A percentile compares a stretch with the other conserved stretches of the same genome.
These are phyloP conservation scores for Marasmarcha lunaedactyla DNA, from an alignment of 2,888 invertebrate species.

Conservation along the genomic window DNA sequence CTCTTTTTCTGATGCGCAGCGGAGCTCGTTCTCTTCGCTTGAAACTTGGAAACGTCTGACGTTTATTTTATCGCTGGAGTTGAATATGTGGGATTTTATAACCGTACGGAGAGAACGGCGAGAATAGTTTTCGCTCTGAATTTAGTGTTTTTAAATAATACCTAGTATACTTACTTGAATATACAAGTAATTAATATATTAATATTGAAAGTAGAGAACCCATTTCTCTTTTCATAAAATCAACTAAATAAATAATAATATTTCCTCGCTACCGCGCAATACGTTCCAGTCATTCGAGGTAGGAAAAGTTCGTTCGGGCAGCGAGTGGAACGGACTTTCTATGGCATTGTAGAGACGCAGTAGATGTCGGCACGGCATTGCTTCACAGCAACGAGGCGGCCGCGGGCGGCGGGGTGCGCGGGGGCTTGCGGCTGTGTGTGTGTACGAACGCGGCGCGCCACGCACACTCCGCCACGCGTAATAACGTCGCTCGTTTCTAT, in stretches of 20 bases:
- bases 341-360: slow-evolving; percentile 66
- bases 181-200: too few relatives aligned
- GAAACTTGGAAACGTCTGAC: slow-evolving; percentile 65
- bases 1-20: slow-evolving; percentile 70
- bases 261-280: slow-evolving; percentile 26
- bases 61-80: slow-evolving; percentile 64
- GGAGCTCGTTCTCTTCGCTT: slow-evolving; percentile 60
- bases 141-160: too few relatives aligned
- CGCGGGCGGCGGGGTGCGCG: slow-evolving; percentile 23
- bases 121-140: too few relatives aligned
- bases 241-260: too few relatives aligned
- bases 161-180: too few relatives aligned
- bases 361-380: slow-evolving; percentile 64
- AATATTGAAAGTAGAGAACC: too few relatives aligned
- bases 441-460: slow-evolving; percentile 24
- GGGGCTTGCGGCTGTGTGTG: slow-evolving; percentile 27
- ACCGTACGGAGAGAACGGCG: slow-evolving; percentile 29
- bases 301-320: slow-evolving; percentile 62
- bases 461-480: slow-evolving; percentile 40
- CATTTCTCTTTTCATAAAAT: too few relatives aligned
- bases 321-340: slow-evolving; percentile 65
- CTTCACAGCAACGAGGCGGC: slow-evolving; percentile 49
- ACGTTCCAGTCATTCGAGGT: slow-evolving; percentile 43
- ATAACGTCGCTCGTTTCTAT: slow-evolving; percentile 52
- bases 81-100: slow-evolving; percentile 58